phyloP scores from a whole-genome alignment of 2,888 invertebrate genomes.

The Plebejus argus region DNA sequence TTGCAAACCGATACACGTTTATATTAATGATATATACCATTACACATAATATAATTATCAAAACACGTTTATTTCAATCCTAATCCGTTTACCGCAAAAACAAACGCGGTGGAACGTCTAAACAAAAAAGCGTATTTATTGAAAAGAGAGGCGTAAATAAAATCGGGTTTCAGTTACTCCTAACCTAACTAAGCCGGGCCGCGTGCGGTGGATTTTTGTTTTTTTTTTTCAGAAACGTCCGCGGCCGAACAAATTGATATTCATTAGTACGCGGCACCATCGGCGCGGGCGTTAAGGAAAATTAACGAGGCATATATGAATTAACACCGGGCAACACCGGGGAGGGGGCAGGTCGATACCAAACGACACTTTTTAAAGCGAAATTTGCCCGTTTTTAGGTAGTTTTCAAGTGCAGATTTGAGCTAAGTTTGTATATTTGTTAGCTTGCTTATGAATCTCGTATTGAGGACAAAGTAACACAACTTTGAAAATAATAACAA shows the following conservation, averaged over 20 bases:
- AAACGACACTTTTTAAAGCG: constrained; percentile 45
- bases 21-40: neutral
- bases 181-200: constrained; percentile 45
- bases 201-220: constrained; percentile 41
- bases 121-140: constrained; percentile 30
- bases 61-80: neutral
- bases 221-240: constrained; percentile 50
- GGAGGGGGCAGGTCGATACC: constrained; percentile 48
- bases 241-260: constrained; percentile 74
- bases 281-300: constrained; percentile 71
- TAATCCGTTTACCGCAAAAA: neutral
- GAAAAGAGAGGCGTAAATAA: constrained; percentile 33
- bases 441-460: neutral
- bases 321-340: constrained; percentile 63
- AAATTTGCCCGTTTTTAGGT: constrained; percentile 31
- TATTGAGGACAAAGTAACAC: neutral
- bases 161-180: constrained; percentile 36
- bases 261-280: constrained; percentile 68
- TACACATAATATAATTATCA: neutral
- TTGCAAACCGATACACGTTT: neutral
- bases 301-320: constrained; percentile 76
- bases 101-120: constrained; percentile 19
- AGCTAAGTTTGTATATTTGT: neutral
- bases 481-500: neutral
- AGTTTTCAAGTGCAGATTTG: neutral